phyloP scores from a whole-genome alignment of 2,888 invertebrate species.

The Lasius platythorax region DNA sequence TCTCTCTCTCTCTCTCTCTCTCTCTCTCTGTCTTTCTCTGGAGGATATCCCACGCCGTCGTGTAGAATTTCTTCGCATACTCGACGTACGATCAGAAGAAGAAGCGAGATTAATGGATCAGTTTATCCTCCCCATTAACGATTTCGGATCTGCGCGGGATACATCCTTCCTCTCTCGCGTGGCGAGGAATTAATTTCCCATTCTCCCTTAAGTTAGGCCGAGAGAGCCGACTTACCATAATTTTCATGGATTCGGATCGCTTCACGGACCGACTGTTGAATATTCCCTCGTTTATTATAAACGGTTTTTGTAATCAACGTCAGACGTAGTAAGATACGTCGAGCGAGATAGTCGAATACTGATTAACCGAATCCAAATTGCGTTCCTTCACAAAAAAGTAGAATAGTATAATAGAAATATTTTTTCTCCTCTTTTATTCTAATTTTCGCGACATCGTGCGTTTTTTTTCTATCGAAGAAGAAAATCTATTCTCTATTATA shows the following conservation, averaged over 20 bases:
- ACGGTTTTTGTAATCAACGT: slow-evolving; percentile 74
- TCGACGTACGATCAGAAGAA: slow-evolving; percentile 43
- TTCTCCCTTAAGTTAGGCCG: slow-evolving; percentile 46
- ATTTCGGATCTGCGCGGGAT: slow-evolving; percentile 62
- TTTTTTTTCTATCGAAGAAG: background rate
- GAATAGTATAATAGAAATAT: background rate
- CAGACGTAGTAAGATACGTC: slow-evolving; percentile 59
- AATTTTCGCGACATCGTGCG: background rate
- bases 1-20: no score
- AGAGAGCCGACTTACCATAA: slow-evolving; percentile 73
- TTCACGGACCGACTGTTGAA: slow-evolving; percentile 71
- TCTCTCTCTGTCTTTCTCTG: background rate
- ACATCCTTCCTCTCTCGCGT: slow-evolving; percentile 46
- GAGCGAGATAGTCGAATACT: slow-evolving; percentile 27
- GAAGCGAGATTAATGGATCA: slow-evolving; percentile 59
- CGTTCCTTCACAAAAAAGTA: background rate
- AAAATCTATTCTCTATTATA: background rate
- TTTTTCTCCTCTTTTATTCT: slow-evolving; percentile 1
- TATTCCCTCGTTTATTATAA: slow-evolving; percentile 74
- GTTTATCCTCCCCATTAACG: slow-evolving; percentile 58
- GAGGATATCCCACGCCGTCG: background rate
- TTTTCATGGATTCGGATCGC: slow-evolving; percentile 72
- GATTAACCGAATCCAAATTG: slow-evolving; percentile 1
- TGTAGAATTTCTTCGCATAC: slow-evolving; percentile 3
- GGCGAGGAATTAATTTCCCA: slow-evolving; percentile 73